Percentiles rank a stretch among this genome's conserved stretches.
Conservation (phyloP, 2,113 vertebrate species). For the Fukomys damarensis region DNA sequence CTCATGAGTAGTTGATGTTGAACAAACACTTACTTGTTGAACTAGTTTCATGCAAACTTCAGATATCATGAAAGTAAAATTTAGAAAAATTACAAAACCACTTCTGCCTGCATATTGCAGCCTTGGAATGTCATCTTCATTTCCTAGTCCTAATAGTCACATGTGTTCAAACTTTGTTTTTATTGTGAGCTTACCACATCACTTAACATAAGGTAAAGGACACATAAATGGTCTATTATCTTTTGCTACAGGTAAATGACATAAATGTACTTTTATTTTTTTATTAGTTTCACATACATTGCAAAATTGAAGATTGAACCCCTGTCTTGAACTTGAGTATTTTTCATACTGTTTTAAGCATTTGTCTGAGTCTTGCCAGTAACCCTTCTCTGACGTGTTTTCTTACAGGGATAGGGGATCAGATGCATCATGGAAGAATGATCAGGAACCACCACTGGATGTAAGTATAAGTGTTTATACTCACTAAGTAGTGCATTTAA, state of each 20-base stretch:
- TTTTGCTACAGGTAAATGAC: neutral
- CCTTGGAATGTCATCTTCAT: neutral
- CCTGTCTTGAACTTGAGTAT: neutral
- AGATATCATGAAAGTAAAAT: neutral
- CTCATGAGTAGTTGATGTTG: neutral
- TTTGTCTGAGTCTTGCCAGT: neutral
- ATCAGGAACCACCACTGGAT: conserved; percentile 96
- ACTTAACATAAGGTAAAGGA: conserved; percentile 25
- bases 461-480: conserved; percentile 79
- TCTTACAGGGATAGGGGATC: conserved; percentile 91
- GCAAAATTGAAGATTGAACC: neutral
- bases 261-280: neutral
- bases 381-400: neutral
- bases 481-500: neutral
- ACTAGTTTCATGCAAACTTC: neutral
- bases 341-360: neutral
- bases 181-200: neutral
- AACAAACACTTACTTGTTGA: neutral
- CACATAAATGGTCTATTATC: neutral
- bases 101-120: neutral
- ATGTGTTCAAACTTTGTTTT: neutral
- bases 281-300: neutral
- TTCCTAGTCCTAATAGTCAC: neutral
- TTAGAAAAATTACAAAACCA: neutral
- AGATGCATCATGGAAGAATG: conserved; percentile 98